Percentiles rank a stretch among this genome's conserved stretches.
phyloP scores from a whole-genome alignment of 2,797 vertebrate species.

The Notoglanidium macrostoma region DNA sequence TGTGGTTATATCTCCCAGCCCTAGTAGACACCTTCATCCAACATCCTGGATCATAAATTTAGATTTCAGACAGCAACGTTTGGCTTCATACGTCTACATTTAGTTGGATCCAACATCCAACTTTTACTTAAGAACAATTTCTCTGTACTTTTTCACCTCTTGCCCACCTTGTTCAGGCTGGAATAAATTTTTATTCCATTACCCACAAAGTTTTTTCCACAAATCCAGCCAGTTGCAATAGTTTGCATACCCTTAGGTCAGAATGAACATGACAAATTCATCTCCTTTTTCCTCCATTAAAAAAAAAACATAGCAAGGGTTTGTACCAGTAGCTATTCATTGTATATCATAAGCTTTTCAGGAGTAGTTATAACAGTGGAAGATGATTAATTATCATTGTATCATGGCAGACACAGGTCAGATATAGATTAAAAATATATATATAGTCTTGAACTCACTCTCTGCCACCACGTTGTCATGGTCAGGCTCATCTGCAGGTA shows the following conservation, averaged over 20 bases:
- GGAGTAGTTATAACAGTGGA: neutral
- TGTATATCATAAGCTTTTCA: neutral
- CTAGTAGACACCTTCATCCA: no score
- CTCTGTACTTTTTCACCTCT: neutral
- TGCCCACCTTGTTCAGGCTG: neutral
- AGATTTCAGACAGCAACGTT: neutral
- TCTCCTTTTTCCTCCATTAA: neutral
- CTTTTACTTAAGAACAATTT: no score
- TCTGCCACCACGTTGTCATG: neutral
- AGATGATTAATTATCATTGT: neutral
- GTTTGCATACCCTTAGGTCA: neutral
- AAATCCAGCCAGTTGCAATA: neutral
- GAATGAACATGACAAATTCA: neutral
- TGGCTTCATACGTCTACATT: no score
- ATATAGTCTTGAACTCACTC: constrained; percentile 42
- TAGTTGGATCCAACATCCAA: no score
- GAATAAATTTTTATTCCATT: neutral
- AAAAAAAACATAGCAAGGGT: neutral
- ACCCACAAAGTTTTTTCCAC: neutral
- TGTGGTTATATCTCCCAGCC: no score
- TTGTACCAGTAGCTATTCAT: neutral
- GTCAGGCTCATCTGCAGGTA: rapidly evolving
- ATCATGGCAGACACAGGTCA: neutral
- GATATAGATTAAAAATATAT: neutral
- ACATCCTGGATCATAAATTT: no score